Conservation (phyloP, 2,888 invertebrate genomes). For the Rhyacophila evoluta region DNA sequence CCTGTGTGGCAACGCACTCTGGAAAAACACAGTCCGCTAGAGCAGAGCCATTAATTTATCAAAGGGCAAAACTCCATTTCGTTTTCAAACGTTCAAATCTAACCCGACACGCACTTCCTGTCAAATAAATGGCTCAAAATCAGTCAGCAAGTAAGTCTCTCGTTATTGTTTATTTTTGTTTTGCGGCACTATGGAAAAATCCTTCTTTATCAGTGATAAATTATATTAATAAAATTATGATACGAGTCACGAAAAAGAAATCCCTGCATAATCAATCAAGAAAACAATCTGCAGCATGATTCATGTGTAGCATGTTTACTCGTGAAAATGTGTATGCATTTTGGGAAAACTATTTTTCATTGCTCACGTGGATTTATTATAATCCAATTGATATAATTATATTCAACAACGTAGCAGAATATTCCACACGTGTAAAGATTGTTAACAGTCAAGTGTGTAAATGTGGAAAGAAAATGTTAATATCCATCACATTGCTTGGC, state of each 20-base stretch:
- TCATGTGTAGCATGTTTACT: neutral
- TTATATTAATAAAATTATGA: conserved; percentile 43
- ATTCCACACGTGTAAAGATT: too few species aligned
- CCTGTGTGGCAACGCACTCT: too few species aligned
- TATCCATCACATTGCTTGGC: too few species aligned
- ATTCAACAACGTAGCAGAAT: too few species aligned
- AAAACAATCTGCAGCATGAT: neutral
- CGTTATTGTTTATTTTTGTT: conserved; percentile 18
- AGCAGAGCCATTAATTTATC: conserved; percentile 45
- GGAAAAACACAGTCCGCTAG: neutral
- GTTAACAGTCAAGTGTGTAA: too few species aligned
- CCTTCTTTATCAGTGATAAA: conserved; percentile 35
- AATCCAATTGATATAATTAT: too few species aligned
- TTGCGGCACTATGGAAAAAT: neutral
- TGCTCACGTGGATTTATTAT: too few species aligned
- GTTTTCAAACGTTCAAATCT: conserved; percentile 46
- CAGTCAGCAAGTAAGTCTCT: conserved; percentile 31
- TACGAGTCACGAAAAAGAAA: conserved; percentile 29
- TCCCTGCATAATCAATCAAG: neutral
- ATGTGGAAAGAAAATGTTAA: too few species aligned
- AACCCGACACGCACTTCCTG: conserved; percentile 47
- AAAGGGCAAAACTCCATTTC: conserved; percentile 37
- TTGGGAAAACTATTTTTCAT: too few species aligned
- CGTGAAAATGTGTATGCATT: too few species aligned
- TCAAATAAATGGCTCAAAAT: conserved; percentile 44